phyloP scores from a whole-genome alignment of 2,797 vertebrate species.

The Staurois parvus region DNA sequence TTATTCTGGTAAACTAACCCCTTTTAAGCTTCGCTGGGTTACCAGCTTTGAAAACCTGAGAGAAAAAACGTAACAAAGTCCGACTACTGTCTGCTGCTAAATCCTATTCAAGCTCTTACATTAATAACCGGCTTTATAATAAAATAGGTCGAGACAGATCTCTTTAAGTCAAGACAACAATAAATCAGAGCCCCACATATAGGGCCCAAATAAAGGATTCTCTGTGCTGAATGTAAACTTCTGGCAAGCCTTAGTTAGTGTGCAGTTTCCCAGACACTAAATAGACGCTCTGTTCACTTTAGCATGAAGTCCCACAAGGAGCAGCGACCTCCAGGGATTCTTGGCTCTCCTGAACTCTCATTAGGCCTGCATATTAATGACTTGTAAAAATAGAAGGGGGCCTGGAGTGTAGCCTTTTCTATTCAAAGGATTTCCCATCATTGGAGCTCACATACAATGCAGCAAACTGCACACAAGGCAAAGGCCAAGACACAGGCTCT shows the following conservation, averaged over 20 bases:
- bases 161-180: conserved; percentile 70
- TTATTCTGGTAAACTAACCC: conserved; percentile 76
- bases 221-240: conserved; percentile 81
- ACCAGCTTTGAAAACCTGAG: conserved; percentile 70
- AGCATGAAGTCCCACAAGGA: conserved; percentile 79
- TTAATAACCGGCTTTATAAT: conserved; percentile 55
- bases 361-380: conserved; percentile 91
- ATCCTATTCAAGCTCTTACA: conserved; percentile 50
- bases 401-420: conserved; percentile 72
- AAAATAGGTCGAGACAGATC: conserved; percentile 62
- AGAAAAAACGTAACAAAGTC: conserved; percentile 51
- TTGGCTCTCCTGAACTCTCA: conserved; percentile 83
- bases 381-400: conserved; percentile 81
- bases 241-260: conserved; percentile 81
- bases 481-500: conserved; percentile 63
- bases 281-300: conserved; percentile 83
- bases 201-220: conserved; percentile 76
- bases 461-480: conserved; percentile 65
- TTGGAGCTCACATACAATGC: conserved; percentile 66
- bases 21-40: conserved; percentile 74
- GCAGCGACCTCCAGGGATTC: conserved; percentile 80
- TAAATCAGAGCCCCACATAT: conserved; percentile 78
- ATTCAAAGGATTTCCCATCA: conserved; percentile 73
- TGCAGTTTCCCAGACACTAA: conserved; percentile 83
- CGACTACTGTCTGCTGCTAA: conserved; percentile 53